Evolutionary conservation across 2,797 vertebrate species (phyloP).

Genomic region (Adelosebastes latens): DNA sequence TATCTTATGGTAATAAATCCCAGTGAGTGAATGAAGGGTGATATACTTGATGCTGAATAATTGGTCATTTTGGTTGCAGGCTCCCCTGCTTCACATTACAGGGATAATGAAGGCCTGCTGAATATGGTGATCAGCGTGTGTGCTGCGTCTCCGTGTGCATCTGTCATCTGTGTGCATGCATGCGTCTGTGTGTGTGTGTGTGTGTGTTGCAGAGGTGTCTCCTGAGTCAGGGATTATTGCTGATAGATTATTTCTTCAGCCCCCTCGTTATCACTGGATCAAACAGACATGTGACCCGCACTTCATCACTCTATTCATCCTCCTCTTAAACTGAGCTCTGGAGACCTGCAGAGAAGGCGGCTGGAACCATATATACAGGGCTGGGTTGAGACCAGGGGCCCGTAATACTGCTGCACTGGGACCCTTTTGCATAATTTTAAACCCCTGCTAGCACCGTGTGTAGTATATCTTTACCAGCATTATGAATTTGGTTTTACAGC

Average conservation of each 20-base stretch:
- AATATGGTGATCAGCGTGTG: conserved; percentile 81
- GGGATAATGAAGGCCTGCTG: conserved; percentile 84
- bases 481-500: conserved; percentile 49
- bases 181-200: conserved; percentile 23
- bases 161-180: conserved; percentile 68
- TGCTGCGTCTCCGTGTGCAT: conserved; percentile 59
- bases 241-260: conserved; percentile 85
- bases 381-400: conserved; percentile 56
- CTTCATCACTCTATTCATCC: conserved; percentile 83
- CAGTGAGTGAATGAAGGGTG: conserved; percentile 66
- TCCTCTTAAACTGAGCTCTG: conserved; percentile 80
- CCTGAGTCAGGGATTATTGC: conserved; percentile 84
- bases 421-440: conserved; percentile 76
- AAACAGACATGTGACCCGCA: conserved; percentile 82
- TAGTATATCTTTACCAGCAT: conserved; percentile 42
- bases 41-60: conserved; percentile 81
- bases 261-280: conserved; percentile 84
- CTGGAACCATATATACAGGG: conserved; percentile 68
- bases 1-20: conserved; percentile 74
- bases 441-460: conserved; percentile 34
- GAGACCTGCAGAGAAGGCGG: conserved; percentile 70
- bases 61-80: conserved; percentile 82
- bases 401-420: conserved; percentile 74
- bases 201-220: conserved; percentile 72
- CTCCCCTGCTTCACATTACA: conserved; percentile 81